Evolutionary conservation across 2,113 vertebrate genomes (phyloP), one percentile per base, ranked within the genome.

Genomic region (Saccopteryx bilineata): DNA sequence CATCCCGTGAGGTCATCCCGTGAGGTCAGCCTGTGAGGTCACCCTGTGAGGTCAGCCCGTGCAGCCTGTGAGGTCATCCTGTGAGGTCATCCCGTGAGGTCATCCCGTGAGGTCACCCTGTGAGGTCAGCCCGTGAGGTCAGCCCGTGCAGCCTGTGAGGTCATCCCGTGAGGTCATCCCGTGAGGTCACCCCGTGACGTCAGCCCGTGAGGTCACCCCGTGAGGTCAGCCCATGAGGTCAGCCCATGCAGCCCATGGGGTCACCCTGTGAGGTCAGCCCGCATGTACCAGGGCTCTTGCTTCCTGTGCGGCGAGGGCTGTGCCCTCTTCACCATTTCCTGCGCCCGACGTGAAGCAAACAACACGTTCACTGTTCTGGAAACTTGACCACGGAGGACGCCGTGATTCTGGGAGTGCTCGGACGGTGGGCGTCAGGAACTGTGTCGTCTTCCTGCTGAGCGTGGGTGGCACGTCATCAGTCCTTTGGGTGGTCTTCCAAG

Each of bases 321-420:
- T 0, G 46, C 0, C 21, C 28, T 5, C 12, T 14, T 2, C 23
- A 23, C 15, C 13, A 2, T 46, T 63, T 76, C 61, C 61, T 58
- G 33, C 1, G 5, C 28, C 58, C n/a, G 52, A 54, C 24, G 18
- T 12, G 58, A 65, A 52, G 82, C 14, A 28, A 46, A 18, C 1
- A 11, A 13, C 4, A 0, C 0, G 46, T 24, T 56, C 54, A 19
- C 39, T 5, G 17, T n/a, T 54, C 50, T 61, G 69, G 81, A 84
- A 65, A 63, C 31, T 24, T 4, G 54, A 46, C 7, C 18, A 12
- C 39, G 39, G n/a, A 31, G 82, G 56, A 85, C 18, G 10, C 1
- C 18, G 13, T 19, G 17, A 8, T 5, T 1, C 1, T 0, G 1
- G 80, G 65, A 56, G 7, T 11, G 0, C 10, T 18, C 18, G 13